Evolutionary conservation across 2,888 invertebrate genomes (phyloP).

Genomic region (Pristionchus mayeri): DNA sequence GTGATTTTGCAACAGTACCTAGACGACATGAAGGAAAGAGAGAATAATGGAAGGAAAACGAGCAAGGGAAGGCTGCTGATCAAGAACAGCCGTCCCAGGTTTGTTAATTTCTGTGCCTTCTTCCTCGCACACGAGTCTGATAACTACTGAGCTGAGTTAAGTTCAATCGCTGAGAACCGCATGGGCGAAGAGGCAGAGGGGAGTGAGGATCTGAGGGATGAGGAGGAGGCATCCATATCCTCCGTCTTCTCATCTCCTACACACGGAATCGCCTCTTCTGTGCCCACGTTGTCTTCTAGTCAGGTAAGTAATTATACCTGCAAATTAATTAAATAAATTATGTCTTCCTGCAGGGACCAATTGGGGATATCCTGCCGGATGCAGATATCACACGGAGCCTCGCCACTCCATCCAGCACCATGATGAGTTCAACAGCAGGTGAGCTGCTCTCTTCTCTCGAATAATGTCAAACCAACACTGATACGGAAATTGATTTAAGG

Average conservation of each 20-base stretch:
- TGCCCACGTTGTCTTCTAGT: background rate
- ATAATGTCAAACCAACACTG: background rate
- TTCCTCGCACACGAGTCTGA: too few species aligned
- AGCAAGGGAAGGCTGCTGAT: slow-evolving; percentile 27
- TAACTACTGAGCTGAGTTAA: background rate
- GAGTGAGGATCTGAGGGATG: background rate
- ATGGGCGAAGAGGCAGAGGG: background rate
- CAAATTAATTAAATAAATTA: too few species aligned
- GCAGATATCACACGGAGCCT: background rate
- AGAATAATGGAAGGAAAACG: background rate
- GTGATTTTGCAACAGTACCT: slow-evolving; percentile 35
- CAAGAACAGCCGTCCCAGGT: slow-evolving; percentile 30
- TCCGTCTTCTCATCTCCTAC: background rate
- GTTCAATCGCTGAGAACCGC: slow-evolving; percentile 34
- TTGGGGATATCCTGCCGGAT: background rate
- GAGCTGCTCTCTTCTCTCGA: background rate
- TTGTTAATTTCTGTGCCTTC: background rate
- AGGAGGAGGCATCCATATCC: background rate
- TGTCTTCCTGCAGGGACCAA: background rate
- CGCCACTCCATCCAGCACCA: background rate
- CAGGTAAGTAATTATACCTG: background rate
- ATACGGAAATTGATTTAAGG: too few species aligned
- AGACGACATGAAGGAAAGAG: slow-evolving; percentile 26
- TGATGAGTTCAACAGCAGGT: slow-evolving; percentile 6
- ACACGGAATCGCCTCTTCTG: background rate